Base-by-base conservation (phyloP, 1,140 invertebrate genomes). In the Linepithema humile region DNA sequence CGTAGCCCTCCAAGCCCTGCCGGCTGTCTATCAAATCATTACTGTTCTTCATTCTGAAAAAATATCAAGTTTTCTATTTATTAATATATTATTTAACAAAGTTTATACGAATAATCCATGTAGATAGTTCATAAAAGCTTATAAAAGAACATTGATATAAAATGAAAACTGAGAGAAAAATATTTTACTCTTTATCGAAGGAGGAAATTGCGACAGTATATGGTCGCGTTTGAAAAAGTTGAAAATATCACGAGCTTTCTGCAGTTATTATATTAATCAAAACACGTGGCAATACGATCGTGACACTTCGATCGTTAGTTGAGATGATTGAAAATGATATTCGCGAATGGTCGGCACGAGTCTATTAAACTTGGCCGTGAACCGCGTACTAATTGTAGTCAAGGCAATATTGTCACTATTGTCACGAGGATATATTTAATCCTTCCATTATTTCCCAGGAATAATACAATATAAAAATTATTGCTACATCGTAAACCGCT, bases 1-100 rank as follows among this genome's bases (percentile, higher is more conserved):
- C 88, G 86, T 95, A 95, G 12, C 89, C 91, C 1, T 91, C 93
- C 10, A 85, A 82, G 5, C 69, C 48, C 67, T 85, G 86, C 17
- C 75, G 74, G 32, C 80, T 67, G 10, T 85, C 88, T 6, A 70
- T 53, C 59, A 86, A 75, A 0, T 32, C 72, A 1, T 50, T 80
- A 64, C 32, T 84, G 67, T 86, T 88, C 23, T 89, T 93, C 91
- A 91, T 92, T 69, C 91, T 92, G 78, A 17, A 86, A 82, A 72
- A 53, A 77, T 12, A 20, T n/a, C 59, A 85, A 53, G 32, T 48
- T n/a, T n/a, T n/a, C n/a, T n/a, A 50, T 3, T 4, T 43, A 60
- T 77, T 64, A 26, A 23, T 55, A 12, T 9, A 15, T 15, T n/a
- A n/a, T n/a, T n/a, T n/a, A n/a, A n/a, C n/a, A n/a, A n/a, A n/a